Evolutionary conservation across 2,888 invertebrate genomes (phyloP).

Genomic region (Phorcus lineatus): DNA sequence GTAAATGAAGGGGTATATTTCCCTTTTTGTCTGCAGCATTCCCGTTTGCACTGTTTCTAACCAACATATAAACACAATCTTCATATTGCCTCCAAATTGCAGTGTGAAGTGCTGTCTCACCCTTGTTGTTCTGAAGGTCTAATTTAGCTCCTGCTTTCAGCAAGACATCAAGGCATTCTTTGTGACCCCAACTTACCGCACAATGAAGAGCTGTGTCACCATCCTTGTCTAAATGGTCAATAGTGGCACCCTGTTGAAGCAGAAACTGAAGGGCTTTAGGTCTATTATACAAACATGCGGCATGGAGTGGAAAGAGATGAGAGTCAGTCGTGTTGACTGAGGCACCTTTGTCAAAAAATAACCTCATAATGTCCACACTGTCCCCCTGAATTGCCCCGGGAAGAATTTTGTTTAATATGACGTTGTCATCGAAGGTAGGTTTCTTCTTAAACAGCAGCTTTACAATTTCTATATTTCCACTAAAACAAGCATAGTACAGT

Average conservation of each 20-base stretch:
- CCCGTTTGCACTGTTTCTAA: not conserved
- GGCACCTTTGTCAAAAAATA: not conserved
- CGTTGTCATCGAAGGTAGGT: too few species aligned
- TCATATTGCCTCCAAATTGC: not conserved
- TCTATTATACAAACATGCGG: not conserved
- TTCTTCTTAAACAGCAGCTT: too few species aligned
- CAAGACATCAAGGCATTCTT: not conserved
- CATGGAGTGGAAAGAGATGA: too few species aligned
- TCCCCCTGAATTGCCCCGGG: too few species aligned
- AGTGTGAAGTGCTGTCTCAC: not conserved
- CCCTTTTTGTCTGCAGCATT: not conserved
- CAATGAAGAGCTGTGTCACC: not conserved
- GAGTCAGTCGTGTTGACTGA: not conserved
- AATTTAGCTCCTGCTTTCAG: not conserved
- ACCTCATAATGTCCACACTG: too few species aligned
- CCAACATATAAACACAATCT: not conserved
- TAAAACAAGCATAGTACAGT: too few species aligned
- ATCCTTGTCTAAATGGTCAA: not conserved
- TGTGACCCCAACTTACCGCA: not conserved
- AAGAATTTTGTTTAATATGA: too few species aligned
- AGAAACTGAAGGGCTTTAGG: not conserved
- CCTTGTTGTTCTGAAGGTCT: not conserved
- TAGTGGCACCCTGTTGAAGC: not conserved
- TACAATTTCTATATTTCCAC: too few species aligned
- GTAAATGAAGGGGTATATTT: not conserved